Conservation (phyloP, 2,797 vertebrate genomes). For the Rhinella marina region DNA sequence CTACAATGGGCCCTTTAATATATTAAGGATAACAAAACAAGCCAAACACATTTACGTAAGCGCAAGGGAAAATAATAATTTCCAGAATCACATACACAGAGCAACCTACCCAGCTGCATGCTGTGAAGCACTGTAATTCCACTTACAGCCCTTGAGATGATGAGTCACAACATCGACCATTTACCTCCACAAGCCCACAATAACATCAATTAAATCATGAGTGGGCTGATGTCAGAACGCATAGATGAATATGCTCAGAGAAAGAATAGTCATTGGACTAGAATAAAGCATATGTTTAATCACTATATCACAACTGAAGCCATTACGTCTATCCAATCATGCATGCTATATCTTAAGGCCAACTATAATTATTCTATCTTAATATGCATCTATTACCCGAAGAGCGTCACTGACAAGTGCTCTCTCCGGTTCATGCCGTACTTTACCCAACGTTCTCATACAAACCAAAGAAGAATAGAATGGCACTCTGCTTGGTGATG, state of each 20-base stretch:
- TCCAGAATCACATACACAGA: slow-evolving; percentile 1
- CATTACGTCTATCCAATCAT: slow-evolving; percentile 24
- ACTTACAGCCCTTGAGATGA: slow-evolving; percentile 16
- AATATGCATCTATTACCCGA: slow-evolving; percentile 36
- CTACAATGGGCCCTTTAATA: background rate
- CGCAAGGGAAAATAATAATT: slow-evolving; percentile 13
- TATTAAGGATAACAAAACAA: slow-evolving; percentile 21
- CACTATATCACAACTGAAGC: slow-evolving; percentile 15
- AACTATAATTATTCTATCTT: slow-evolving; percentile 46
- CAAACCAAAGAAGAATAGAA: slow-evolving; percentile 6
- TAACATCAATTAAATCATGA: slow-evolving; percentile 46
- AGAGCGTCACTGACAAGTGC: slow-evolving; percentile 23
- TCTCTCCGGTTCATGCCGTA: background rate
- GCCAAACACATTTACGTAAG: slow-evolving; percentile 7
- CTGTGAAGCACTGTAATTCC: background rate
- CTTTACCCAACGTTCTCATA: background rate
- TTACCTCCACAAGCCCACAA: slow-evolving; percentile 15
- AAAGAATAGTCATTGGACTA: background rate
- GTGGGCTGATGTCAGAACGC: slow-evolving; percentile 27
- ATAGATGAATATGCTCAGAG: slow-evolving; percentile 1
- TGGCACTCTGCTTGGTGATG: background rate
- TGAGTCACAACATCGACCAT: slow-evolving; percentile 43
- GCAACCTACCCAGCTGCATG: background rate
- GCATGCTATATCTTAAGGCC: slow-evolving; percentile 2
- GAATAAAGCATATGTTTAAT: slow-evolving; percentile 3